Evolutionary conservation across 2,113 vertebrate genomes (phyloP).

Genomic region (Cathartes aura): DNA sequence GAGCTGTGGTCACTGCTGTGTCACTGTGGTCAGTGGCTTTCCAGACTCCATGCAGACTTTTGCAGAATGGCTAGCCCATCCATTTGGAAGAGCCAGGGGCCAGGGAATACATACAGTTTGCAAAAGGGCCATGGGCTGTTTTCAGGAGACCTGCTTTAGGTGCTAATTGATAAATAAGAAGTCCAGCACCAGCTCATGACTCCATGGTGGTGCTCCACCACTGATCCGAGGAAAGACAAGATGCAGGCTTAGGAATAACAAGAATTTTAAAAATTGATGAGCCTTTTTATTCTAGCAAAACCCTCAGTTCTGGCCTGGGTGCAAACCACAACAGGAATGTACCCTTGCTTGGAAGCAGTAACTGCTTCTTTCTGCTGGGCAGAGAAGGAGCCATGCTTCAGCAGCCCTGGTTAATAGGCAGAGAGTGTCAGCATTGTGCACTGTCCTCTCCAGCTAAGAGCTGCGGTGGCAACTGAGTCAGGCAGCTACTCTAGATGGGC

Average conservation of each 20-base stretch:
- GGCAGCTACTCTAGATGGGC: neutral
- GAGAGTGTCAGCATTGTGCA: neutral
- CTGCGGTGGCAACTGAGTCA: neutral
- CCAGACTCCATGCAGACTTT: neutral
- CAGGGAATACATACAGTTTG: neutral
- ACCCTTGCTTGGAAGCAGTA: neutral
- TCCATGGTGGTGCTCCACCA: neutral
- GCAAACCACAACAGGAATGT: neutral
- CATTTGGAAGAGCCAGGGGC: neutral
- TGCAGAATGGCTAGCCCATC: fast-evolving
- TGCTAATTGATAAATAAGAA: neutral
- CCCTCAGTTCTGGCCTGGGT: fast-evolving
- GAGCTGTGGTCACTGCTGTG: neutral
- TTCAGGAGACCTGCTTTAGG: neutral
- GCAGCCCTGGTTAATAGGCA: neutral
- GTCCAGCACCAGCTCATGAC: neutral
- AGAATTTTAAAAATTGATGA: neutral
- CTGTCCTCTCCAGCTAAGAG: neutral
- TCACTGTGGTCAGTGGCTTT: neutral
- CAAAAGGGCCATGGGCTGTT: neutral
- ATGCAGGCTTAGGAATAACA: neutral
- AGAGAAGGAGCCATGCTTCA: neutral
- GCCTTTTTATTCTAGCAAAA: neutral
- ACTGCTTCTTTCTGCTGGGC: neutral
- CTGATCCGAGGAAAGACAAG: neutral